A percentile compares a stretch with the other conserved stretches of the same genome.
Evolutionary conservation across 2,797 vertebrate genomes (phyloP).

Genomic region (Enteromius argenteus): DNA sequence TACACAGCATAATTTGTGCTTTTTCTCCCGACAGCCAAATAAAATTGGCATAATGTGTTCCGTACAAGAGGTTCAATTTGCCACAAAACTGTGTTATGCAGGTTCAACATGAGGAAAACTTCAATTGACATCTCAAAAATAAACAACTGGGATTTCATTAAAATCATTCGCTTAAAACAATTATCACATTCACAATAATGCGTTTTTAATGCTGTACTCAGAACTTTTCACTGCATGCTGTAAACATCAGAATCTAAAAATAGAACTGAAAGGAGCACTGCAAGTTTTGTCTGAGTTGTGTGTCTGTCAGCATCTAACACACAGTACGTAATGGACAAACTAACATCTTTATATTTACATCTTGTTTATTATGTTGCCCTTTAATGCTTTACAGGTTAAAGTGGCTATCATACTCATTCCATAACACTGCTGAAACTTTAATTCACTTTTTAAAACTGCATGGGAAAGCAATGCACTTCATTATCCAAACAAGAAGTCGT

Average conservation of each 20-base stretch:
- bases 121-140: not conserved
- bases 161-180: constrained; percentile 2
- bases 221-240: not conserved
- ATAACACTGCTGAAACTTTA: not conserved
- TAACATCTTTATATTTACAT: not conserved
- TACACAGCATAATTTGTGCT: constrained; percentile 27
- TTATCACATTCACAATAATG: not conserved
- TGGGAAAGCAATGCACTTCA: constrained; percentile 18
- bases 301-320: not conserved
- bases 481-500: constrained; percentile 20
- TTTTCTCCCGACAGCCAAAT: constrained; percentile 31
- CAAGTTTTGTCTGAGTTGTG: not conserved
- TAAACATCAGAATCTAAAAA: not conserved
- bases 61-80: constrained; percentile 18
- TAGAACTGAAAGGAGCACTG: not conserved
- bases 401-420: not conserved
- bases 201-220: not conserved
- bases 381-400: not conserved
- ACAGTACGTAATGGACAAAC: not conserved
- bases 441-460: constrained; percentile 12
- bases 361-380: not conserved
- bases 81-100: constrained; percentile 4
- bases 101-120: not conserved
- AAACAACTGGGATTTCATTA: not conserved
- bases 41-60: constrained; percentile 42